These are phyloP conservation scores for Hyposoter dolosus DNA, from an alignment of 2,888 invertebrate genomes.

Conservation along the genomic window DNA sequence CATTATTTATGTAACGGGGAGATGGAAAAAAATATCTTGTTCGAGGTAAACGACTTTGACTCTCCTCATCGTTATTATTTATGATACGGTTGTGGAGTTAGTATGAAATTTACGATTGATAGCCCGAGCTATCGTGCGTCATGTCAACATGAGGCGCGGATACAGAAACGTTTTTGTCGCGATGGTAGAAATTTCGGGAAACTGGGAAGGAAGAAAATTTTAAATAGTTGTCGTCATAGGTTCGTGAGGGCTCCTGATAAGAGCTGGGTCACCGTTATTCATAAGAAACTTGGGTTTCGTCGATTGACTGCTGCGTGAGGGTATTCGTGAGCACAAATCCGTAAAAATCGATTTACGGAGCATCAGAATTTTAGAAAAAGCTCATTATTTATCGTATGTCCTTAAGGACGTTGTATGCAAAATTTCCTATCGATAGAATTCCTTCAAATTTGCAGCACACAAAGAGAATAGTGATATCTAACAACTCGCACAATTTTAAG, in stretches of 20 bases:
- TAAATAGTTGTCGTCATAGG: not conserved
- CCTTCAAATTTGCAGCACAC: too few relatives aligned
- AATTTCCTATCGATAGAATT: too few relatives aligned
- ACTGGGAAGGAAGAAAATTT: not conserved
- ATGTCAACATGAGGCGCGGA: not conserved
- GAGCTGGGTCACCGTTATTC: slow-evolving; percentile 45
- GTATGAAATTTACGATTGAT: slow-evolving; percentile 39
- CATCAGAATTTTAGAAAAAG: not conserved
- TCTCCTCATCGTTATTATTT: slow-evolving; percentile 29
- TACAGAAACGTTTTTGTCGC: not conserved
- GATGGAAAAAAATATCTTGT: not conserved
- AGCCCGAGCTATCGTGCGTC: slow-evolving; percentile 23
- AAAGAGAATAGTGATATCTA: too few relatives aligned
- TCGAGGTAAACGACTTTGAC: slow-evolving; percentile 33
- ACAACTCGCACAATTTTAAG: too few relatives aligned
- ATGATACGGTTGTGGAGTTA: not conserved
- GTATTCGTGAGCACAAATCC: slow-evolving; percentile 2
- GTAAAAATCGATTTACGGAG: slow-evolving; percentile 38
- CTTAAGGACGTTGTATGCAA: not conserved
- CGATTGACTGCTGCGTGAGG: not conserved
- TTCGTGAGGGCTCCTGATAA: slow-evolving; percentile 31
- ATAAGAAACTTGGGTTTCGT: slow-evolving; percentile 30
- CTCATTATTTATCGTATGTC: not conserved
- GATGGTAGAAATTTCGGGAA: not conserved
- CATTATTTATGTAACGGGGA: not conserved